Percentiles rank a stretch among this genome's conserved stretches.
Evolutionary conservation across 2,797 vertebrate species (phyloP).

Genomic region (Anguilla anguilla): DNA sequence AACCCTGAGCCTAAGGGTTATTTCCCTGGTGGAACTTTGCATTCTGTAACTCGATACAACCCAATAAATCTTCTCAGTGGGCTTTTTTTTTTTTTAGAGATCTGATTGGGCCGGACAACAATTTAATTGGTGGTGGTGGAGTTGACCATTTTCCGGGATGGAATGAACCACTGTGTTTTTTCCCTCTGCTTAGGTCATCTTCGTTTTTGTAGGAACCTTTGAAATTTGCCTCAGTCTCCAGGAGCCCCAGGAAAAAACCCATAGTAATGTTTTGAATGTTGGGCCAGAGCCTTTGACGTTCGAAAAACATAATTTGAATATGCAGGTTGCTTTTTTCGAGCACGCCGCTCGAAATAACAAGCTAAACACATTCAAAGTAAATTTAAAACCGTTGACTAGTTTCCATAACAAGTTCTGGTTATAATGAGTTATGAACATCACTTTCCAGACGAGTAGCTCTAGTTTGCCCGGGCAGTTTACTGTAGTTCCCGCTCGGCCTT

Average conservation of each 20-base stretch:
- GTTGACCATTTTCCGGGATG: no score
- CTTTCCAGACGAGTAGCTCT: not conserved
- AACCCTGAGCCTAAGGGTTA: not conserved
- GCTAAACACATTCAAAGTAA: not conserved
- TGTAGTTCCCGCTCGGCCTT: not conserved
- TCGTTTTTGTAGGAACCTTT: not conserved
- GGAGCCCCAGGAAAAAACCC: not conserved
- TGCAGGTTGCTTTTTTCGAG: not conserved
- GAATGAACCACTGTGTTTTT: not conserved
- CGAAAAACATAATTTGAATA: not conserved
- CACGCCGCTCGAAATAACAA: not conserved
- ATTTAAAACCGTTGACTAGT: not conserved
- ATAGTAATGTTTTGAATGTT: not conserved
- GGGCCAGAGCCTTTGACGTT: not conserved
- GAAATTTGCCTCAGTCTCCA: not conserved
- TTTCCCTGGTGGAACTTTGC: not conserved
- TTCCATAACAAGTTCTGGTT: not conserved
- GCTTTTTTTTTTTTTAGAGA: no score
- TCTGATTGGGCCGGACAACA: no score
- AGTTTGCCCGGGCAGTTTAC: not conserved
- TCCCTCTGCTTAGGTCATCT: not conserved
- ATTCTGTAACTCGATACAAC: not conserved
- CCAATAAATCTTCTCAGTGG: no score
- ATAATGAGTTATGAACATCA: no score
- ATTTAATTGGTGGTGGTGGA: no score